A percentile compares a stretch with the other conserved stretches of the same genome.
phyloP scores from a whole-genome alignment of 2,113 vertebrate species.

The Amblyopsis rosae region DNA sequence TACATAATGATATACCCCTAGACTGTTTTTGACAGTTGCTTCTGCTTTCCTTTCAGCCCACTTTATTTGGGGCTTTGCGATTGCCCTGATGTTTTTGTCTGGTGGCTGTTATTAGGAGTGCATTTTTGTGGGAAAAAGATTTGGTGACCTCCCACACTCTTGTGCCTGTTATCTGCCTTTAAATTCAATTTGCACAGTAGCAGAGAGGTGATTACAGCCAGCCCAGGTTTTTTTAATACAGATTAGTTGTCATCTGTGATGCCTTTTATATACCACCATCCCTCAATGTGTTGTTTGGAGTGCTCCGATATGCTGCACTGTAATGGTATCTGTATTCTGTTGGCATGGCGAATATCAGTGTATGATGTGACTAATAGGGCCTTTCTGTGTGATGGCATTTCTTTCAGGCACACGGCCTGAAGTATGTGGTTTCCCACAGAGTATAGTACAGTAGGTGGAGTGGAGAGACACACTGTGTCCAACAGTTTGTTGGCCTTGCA shows the following conservation, averaged over 20 bases:
- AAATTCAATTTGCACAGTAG: conserved; percentile 62
- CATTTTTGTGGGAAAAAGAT: neutral
- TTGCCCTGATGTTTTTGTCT: conserved; percentile 37
- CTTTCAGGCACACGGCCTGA: conserved; percentile 13
- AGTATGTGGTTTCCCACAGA: conserved; percentile 41
- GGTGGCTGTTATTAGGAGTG: conserved; percentile 25
- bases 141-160: conserved; percentile 28
- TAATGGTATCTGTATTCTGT: conserved; percentile 50
- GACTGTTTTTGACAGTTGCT: conserved; percentile 42
- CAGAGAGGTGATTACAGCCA: conserved; percentile 62
- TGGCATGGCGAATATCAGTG: conserved; percentile 47
- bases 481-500: conserved; percentile 14
- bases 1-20: conserved; percentile 36
- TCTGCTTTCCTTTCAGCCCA: conserved; percentile 26
- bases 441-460: conserved; percentile 5
- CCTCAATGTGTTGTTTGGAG: conserved; percentile 45
- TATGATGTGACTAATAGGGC: conserved; percentile 63
- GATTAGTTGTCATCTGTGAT: conserved; percentile 59
- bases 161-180: conserved; percentile 47
- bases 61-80: conserved; percentile 21
- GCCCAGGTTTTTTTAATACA: conserved; percentile 57
- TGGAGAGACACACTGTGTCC: conserved; percentile 42
- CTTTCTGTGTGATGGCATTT: conserved; percentile 64
- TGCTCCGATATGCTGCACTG: neutral
- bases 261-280: conserved; percentile 52